Evolutionary conservation across 2,113 vertebrate species (phyloP).

Genomic region (Stercorarius parasiticus): DNA sequence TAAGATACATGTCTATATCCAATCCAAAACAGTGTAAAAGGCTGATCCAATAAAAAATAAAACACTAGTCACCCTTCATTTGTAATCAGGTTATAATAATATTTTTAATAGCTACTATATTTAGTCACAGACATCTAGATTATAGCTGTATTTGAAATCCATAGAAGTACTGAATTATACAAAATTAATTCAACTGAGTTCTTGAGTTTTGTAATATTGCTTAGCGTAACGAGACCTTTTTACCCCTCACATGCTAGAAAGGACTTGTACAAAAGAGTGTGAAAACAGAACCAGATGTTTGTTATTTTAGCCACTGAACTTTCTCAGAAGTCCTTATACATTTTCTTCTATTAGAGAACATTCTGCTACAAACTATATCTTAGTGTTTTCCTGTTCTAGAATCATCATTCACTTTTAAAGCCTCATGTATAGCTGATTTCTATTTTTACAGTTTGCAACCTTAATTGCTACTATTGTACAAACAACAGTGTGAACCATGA

Average conservation of each 20-base stretch:
- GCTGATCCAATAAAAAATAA: neutral
- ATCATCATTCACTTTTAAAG: neutral
- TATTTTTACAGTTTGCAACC: neutral
- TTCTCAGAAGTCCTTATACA: neutral
- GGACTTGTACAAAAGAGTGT: neutral
- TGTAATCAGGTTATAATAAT: neutral
- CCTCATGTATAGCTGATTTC: neutral
- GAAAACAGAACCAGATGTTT: neutral
- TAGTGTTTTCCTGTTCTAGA: neutral
- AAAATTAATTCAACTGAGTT: neutral
- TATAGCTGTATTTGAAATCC: neutral
- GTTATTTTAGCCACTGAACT: neutral
- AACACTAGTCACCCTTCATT: rapidly evolving
- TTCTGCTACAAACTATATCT: neutral
- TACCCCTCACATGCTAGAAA: neutral
- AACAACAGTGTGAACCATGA: neutral
- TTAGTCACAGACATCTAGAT: neutral
- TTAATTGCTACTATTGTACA: neutral
- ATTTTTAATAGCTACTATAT: neutral
- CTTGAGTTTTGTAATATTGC: neutral
- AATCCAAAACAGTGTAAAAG: neutral
- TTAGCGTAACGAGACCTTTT: neutral
- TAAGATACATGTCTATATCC: neutral
- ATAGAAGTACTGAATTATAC: neutral
- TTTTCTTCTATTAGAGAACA: neutral